These are phyloP conservation scores for Cygnus atratus DNA, from an alignment of 2,113 vertebrate species.

Conservation along the genomic window DNA sequence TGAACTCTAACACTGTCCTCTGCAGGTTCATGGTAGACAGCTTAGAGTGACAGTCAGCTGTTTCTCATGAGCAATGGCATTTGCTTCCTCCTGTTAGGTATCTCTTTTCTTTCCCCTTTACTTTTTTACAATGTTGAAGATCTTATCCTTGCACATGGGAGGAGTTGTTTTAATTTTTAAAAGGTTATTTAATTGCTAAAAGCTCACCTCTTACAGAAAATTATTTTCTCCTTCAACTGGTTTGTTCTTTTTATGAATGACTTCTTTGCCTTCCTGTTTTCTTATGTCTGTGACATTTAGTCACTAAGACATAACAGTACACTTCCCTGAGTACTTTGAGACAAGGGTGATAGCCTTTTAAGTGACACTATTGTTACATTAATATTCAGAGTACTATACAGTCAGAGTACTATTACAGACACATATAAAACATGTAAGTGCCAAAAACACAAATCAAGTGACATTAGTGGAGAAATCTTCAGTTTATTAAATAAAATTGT, in stretches of 20 bases:
- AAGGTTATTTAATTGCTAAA: not conserved
- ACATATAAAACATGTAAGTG: not conserved
- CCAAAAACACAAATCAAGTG: not conserved
- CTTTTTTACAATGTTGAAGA: not conserved
- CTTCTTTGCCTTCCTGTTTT: not conserved
- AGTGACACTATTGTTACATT: not conserved
- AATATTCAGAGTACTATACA: not conserved
- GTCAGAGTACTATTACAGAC: not conserved
- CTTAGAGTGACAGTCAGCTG: not conserved
- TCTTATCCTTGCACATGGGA: accelerated
- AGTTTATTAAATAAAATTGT: not conserved
- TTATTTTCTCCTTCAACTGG: not conserved
- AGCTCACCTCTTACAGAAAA: not conserved
- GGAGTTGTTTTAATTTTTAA: not conserved
- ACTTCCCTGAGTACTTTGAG: not conserved
- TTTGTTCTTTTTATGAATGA: not conserved
- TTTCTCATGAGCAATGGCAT: not conserved
- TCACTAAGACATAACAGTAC: not conserved
- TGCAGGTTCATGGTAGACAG: not conserved
- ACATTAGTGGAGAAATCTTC: not conserved
- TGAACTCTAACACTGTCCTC: not conserved
- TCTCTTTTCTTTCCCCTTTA: not conserved
- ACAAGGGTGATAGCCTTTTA: not conserved
- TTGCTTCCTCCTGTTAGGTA: not conserved
- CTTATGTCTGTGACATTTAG: not conserved